These are phyloP conservation scores for Zophobas morio DNA, from an alignment of 1,140 invertebrate species.

Conservation along the genomic window DNA sequence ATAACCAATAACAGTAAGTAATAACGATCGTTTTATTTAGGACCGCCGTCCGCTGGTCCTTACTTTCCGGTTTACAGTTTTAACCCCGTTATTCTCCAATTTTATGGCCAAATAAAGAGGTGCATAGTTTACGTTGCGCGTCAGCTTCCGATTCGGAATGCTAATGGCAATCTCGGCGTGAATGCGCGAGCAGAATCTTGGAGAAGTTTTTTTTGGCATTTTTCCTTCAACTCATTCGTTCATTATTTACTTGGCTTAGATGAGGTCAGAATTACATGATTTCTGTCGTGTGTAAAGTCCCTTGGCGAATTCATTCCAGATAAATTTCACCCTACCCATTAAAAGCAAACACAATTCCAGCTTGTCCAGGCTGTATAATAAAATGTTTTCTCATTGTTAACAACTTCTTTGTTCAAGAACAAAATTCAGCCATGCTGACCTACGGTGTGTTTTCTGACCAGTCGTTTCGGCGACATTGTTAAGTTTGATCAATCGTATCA, in stretches of 20 bases:
- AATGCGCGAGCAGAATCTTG: not conserved
- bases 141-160: not conserved
- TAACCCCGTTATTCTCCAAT: too few species aligned
- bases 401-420: conserved; percentile 10
- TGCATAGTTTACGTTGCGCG: not conserved
- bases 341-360: conserved; percentile 10
- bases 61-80: too few species aligned
- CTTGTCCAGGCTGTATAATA: conserved; percentile 18
- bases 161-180: not conserved
- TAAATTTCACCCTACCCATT: conserved; percentile 15
- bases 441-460: conserved; percentile 14
- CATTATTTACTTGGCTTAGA: not conserved
- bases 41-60: too few species aligned
- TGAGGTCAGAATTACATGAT: not conserved
- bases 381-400: conserved; percentile 25
- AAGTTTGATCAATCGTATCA: conserved; percentile 14
- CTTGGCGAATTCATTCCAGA: not conserved
- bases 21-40: too few species aligned
- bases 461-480: conserved; percentile 17
- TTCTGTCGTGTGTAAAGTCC: conserved; percentile 2
- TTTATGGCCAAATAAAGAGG: not conserved
- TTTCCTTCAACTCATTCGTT: not conserved
- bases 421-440: conserved; percentile 10
- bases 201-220: not conserved
- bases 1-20: too few species aligned